Evolutionary conservation across 2,888 invertebrate species (phyloP).

Genomic region (Drymonia ruficornis): DNA sequence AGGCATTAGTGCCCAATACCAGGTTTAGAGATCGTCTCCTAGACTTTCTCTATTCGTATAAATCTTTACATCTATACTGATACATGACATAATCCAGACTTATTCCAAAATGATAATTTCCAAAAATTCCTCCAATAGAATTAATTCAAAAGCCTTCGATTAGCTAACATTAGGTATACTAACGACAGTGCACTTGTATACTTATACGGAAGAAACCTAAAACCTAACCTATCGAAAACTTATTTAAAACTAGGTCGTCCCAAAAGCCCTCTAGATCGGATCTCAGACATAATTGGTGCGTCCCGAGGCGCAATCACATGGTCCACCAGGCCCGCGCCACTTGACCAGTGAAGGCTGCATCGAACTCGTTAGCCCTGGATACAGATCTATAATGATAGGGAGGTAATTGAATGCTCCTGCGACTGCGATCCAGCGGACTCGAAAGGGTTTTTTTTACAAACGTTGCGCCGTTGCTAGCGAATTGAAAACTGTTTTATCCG

Average conservation of each 20-base stretch:
- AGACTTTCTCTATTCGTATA: too few relatives aligned
- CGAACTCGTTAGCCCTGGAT: conserved; percentile 12
- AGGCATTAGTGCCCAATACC: too few relatives aligned
- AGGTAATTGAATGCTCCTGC: neutral
- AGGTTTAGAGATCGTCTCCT: too few relatives aligned
- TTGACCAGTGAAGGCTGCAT: conserved; percentile 14
- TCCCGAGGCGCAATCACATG: conserved; percentile 24
- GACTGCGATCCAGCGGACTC: neutral
- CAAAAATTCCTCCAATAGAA: too few relatives aligned
- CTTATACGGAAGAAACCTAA: too few relatives aligned
- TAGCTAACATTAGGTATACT: too few relatives aligned
- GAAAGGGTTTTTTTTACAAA: neutral
- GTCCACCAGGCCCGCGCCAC: conserved; percentile 9
- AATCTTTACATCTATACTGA: too few relatives aligned
- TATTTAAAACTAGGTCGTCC: conserved; percentile 6
- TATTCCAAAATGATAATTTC: too few relatives aligned
- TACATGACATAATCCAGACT: too few relatives aligned
- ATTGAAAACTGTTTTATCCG: conserved; percentile 1
- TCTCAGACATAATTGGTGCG: conserved; percentile 16
- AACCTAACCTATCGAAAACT: too few relatives aligned
- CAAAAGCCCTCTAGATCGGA: conserved; percentile 1
- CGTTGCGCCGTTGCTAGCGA: neutral
- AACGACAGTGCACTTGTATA: too few relatives aligned
- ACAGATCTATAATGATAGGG: neutral
- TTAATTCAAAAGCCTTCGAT: too few relatives aligned